phyloP scores from a whole-genome alignment of 2,797 vertebrate species.

The Apodemus agrarius region DNA sequence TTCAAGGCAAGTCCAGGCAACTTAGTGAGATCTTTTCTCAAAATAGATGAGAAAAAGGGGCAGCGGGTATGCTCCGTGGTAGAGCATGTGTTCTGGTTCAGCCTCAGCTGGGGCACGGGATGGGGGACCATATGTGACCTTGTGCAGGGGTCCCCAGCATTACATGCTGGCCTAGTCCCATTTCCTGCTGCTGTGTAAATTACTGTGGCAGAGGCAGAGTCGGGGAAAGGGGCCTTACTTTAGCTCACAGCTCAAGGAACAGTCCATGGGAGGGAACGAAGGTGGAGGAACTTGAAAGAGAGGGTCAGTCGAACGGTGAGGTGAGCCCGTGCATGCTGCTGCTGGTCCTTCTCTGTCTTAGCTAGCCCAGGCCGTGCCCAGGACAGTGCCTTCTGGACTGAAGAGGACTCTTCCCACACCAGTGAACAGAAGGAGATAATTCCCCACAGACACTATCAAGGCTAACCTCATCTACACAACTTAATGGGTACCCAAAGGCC shows the following conservation, averaged over 20 bases:
- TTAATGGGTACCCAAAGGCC: neutral
- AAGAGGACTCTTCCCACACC: neutral
- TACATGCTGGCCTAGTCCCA: neutral
- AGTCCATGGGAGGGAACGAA: neutral
- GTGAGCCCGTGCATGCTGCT: neutral
- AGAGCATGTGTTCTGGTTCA: neutral
- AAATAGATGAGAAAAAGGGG: neutral
- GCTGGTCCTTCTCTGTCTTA: neutral
- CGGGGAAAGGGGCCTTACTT: neutral
- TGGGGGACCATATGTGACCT: neutral
- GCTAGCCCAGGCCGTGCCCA: too few species aligned
- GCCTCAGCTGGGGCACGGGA: neutral
- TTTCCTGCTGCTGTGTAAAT: neutral
- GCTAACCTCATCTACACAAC: neutral
- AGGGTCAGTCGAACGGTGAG: neutral
- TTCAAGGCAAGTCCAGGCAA: neutral
- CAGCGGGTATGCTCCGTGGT: neutral
- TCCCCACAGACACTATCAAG: neutral
- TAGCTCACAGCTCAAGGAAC: neutral
- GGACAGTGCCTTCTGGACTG: neutral
- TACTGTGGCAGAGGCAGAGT: neutral
- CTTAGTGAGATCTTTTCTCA: neutral
- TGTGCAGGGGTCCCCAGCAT: neutral
- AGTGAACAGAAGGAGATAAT: neutral
- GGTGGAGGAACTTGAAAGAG: neutral